Evolutionary conservation across 2,797 vertebrate genomes (phyloP), one percentile per base, ranked within the genome.

Genomic region (Chlorospingus semifuscus): DNA sequence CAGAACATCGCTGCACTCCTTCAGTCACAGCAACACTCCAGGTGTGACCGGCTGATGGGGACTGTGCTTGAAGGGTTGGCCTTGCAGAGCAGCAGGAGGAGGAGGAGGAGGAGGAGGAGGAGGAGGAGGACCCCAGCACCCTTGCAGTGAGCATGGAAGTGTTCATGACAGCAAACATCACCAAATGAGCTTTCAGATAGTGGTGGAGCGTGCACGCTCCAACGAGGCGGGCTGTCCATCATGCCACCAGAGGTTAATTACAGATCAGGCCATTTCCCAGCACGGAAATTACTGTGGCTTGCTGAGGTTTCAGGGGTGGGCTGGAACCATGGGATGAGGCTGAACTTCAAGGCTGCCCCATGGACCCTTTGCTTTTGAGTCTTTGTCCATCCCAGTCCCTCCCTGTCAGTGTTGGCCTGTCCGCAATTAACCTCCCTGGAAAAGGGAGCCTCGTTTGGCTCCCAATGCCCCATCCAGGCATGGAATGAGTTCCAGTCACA

Each of bases 141-240:
- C 63, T 46, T 2, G 47, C 23, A 3, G 65, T 55, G 69, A 81
- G 66, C 53, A 44, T 20, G 63, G 70, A 72, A 41, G 49, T 7
- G n/a, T 30, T 36, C 15, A n/a, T 61, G 77, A 61, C 49, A 76
- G 59, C 78, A 63, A 84, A 66, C 52, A 65, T 53, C 83, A 71
- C 4, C 61, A 55, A 52, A 50, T 8, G 64, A 96, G 64, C 41
- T 85, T 30, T 41, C 2, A 11, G 34, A 44, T 12, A 17, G 22
- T 1, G 3, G 36, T 0, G 20, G 81, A 57, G 32, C 0, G 0
- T 11, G 55, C 37, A 4, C 1, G 2, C 30, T 2, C 4, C 2
- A 47, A 24, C 0, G 0, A n/a, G 44, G 13, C 0, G 0, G 81
- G 68, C 50, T 63, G 49, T 42, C 80, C 66, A 32, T 61, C 81